phyloP scores from a whole-genome alignment of 1,140 invertebrate species.

The Amphibalanus amphitrite region DNA sequence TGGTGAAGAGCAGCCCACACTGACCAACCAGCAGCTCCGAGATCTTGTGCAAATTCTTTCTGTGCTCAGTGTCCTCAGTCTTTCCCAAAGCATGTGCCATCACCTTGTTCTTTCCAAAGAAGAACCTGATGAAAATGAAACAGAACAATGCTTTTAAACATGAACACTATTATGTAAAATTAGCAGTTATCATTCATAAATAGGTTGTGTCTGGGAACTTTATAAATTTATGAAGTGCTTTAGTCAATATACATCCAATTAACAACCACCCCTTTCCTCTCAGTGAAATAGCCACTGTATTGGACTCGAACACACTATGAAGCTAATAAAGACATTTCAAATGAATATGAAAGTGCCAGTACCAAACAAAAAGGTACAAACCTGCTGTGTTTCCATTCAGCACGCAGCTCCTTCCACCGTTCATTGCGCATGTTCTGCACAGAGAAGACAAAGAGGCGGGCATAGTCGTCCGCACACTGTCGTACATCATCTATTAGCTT shows the following conservation, averaged over 20 bases:
- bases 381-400: slow-evolving; percentile 57
- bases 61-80: slow-evolving; percentile 62
- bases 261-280: too few species aligned
- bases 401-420: slow-evolving; percentile 67
- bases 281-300: too few species aligned
- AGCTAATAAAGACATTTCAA: too few species aligned
- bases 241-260: too few species aligned
- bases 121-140: slow-evolving; percentile 49
- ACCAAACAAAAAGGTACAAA: too few species aligned
- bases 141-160: not conserved
- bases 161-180: not conserved
- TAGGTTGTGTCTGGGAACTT: too few species aligned
- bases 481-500: slow-evolving; percentile 74
- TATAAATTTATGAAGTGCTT: too few species aligned
- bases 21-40: slow-evolving; percentile 62
- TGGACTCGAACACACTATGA: too few species aligned
- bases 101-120: slow-evolving; percentile 96
- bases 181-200: too few species aligned
- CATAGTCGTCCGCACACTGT: slow-evolving; percentile 60
- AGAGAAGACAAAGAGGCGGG: slow-evolving; percentile 73
- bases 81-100: slow-evolving; percentile 80
- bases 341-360: too few species aligned
- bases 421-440: slow-evolving; percentile 84
- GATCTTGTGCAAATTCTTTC: slow-evolving; percentile 69
- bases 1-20: slow-evolving; percentile 87